phyloP scores from a whole-genome alignment of 1,140 invertebrate genomes.

The Chrysomallon squamiferum region DNA sequence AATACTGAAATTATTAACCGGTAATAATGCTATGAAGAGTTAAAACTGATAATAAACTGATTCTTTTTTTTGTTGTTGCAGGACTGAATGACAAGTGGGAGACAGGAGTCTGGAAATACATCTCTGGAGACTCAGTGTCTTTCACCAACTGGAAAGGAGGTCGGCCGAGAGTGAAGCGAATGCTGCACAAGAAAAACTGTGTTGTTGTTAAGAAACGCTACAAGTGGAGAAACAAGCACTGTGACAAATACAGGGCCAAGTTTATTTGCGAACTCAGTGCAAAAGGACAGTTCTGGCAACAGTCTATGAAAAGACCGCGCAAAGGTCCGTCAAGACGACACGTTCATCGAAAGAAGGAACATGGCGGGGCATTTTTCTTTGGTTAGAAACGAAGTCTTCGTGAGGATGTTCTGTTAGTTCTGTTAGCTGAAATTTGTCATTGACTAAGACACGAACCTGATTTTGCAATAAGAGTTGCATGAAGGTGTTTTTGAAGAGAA shows the following conservation, averaged over 20 bases:
- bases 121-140: slow-evolving; percentile 35
- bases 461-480: too few relatives aligned
- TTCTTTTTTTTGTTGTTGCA: too few relatives aligned
- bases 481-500: too few relatives aligned
- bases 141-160: slow-evolving; percentile 46
- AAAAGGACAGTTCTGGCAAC: neutral
- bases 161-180: slow-evolving; percentile 37
- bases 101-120: slow-evolving; percentile 43
- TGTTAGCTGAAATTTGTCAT: too few relatives aligned
- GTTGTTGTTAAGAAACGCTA: slow-evolving; percentile 48
- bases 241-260: slow-evolving; percentile 43
- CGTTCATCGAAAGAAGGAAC: neutral
- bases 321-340: neutral
- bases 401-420: too few relatives aligned
- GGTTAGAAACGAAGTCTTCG: too few relatives aligned
- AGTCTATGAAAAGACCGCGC: neutral
- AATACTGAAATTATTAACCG: too few relatives aligned
- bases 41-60: too few relatives aligned
- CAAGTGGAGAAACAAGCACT: slow-evolving; percentile 55
- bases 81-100: slow-evolving; percentile 51
- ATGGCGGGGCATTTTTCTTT: neutral
- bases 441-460: too few relatives aligned
- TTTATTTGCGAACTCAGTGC: slow-evolving; percentile 45
- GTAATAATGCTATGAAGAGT: too few relatives aligned
- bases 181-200: slow-evolving; percentile 47